Evolutionary conservation across 2,797 vertebrate genomes (phyloP).

Genomic region (Gallinago solitaria): DNA sequence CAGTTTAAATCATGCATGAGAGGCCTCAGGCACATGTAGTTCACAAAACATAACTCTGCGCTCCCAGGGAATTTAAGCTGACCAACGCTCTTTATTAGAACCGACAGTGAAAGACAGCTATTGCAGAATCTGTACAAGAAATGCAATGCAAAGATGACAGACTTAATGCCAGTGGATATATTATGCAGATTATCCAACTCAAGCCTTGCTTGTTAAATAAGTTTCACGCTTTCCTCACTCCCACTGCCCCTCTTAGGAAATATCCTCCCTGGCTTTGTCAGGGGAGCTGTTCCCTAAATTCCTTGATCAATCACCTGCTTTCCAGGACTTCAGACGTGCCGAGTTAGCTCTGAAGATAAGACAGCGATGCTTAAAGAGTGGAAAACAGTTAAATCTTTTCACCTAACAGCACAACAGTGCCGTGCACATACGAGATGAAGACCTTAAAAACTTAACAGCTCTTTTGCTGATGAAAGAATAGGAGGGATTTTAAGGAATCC

Average conservation of each 20-base stretch:
- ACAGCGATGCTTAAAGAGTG: slow-evolving; percentile 47
- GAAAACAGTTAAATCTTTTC: slow-evolving; percentile 68
- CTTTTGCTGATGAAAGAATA: slow-evolving; percentile 57
- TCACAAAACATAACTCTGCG: slow-evolving; percentile 80
- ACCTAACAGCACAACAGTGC: slow-evolving; percentile 44
- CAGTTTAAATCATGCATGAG: slow-evolving; percentile 91
- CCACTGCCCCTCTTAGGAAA: slow-evolving; percentile 61
- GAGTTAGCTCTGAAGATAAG: slow-evolving; percentile 70
- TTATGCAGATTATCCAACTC: slow-evolving; percentile 79
- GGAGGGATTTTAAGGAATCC: slow-evolving; percentile 59
- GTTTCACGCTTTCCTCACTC: slow-evolving; percentile 62
- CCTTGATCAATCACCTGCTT: slow-evolving; percentile 73
- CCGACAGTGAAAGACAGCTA: slow-evolving; percentile 85
- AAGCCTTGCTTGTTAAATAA: slow-evolving; percentile 77
- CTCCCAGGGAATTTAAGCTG: slow-evolving; percentile 82
- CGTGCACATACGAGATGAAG: slow-evolving; percentile 27
- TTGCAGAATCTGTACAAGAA: slow-evolving; percentile 73
- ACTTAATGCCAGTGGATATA: slow-evolving; percentile 77
- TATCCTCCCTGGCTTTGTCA: slow-evolving; percentile 66
- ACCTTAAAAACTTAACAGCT: slow-evolving; percentile 55
- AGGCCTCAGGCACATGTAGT: slow-evolving; percentile 84
- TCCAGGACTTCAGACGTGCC: slow-evolving; percentile 63
- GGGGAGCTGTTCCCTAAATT: slow-evolving; percentile 69
- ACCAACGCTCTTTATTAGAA: slow-evolving; percentile 87
- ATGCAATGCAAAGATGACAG: slow-evolving; percentile 75